phyloP scores from a whole-genome alignment of 2,113 vertebrate genomes.

The Terrapene triunguis region DNA sequence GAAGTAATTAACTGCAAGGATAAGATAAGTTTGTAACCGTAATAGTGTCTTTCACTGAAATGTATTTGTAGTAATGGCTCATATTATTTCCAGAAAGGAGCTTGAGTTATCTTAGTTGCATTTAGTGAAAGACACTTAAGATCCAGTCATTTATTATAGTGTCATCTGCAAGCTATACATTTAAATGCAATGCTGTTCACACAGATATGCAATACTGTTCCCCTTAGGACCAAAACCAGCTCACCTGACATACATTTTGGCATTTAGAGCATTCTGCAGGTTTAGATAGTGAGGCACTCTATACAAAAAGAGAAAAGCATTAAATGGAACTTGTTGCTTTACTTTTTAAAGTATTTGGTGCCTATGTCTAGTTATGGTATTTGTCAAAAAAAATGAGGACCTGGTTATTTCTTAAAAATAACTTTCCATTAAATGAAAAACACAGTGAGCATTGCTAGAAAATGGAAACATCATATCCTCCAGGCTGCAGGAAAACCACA shows the following conservation, averaged over 20 bases:
- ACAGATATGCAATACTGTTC: not conserved
- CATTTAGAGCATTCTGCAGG: not conserved
- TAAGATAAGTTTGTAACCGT: constrained; percentile 13
- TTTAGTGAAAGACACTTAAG: not conserved
- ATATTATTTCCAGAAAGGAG: constrained; percentile 23
- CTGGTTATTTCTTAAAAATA: not conserved
- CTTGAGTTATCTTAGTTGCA: constrained; percentile 1
- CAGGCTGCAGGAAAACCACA: not conserved
- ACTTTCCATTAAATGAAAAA: not conserved
- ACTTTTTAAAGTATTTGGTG: not conserved
- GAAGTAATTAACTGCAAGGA: constrained; percentile 28
- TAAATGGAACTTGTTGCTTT: not conserved
- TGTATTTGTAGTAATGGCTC: constrained; percentile 15
- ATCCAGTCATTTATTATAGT: not conserved
- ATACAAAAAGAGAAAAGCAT: not conserved
- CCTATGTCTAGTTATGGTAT: not conserved
- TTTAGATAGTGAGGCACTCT: not conserved
- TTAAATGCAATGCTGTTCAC: not conserved
- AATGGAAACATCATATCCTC: fast-evolving
- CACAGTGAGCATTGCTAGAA: fast-evolving
- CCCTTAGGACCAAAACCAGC: not conserved
- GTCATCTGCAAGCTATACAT: not conserved
- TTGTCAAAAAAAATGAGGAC: not conserved
- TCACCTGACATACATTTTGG: not conserved
- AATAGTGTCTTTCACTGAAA: constrained; percentile 28